Conservation (phyloP, 2,797 vertebrate species). For the Nyctalus aviator region DNA sequence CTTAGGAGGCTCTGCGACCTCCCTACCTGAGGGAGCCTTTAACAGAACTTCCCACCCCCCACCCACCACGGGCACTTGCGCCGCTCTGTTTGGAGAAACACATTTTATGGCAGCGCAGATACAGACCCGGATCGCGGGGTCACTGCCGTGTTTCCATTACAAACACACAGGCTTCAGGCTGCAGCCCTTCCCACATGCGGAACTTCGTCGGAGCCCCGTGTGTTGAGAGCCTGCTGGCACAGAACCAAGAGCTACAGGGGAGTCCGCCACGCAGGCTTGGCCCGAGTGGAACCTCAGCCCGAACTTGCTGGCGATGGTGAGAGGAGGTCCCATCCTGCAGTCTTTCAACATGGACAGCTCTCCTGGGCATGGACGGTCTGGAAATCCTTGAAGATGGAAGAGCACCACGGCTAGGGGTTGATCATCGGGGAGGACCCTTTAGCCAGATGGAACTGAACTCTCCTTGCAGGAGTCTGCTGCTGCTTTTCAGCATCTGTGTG, state of each 20-base stretch:
- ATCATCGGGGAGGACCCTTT: not conserved
- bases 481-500: constrained; percentile 60
- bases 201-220: constrained; percentile 52
- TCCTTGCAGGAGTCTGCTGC: constrained; percentile 18
- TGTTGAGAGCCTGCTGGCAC: constrained; percentile 80
- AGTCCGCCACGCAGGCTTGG: constrained; percentile 47
- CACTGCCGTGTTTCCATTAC: constrained; percentile 82
- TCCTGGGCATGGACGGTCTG: constrained; percentile 58
- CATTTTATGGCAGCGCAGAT: constrained; percentile 57
- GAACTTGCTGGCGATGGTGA: constrained; percentile 64
- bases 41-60: not conserved
- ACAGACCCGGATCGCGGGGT: constrained; percentile 73
- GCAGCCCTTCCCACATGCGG: constrained; percentile 57
- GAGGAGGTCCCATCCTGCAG: constrained; percentile 30
- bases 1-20: not conserved
- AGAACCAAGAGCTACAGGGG: constrained; percentile 68
- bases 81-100: constrained; percentile 67
- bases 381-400: constrained; percentile 35
- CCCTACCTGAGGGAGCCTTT: constrained; percentile 15
- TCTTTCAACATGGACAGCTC: constrained; percentile 66
- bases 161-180: constrained; percentile 70
- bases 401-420: not conserved
- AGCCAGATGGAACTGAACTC: constrained; percentile 38
- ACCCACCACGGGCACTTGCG: not conserved
- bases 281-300: constrained; percentile 56